Evolutionary conservation across 2,797 vertebrate genomes (phyloP).

Genomic region (Oreortyx pictus): DNA sequence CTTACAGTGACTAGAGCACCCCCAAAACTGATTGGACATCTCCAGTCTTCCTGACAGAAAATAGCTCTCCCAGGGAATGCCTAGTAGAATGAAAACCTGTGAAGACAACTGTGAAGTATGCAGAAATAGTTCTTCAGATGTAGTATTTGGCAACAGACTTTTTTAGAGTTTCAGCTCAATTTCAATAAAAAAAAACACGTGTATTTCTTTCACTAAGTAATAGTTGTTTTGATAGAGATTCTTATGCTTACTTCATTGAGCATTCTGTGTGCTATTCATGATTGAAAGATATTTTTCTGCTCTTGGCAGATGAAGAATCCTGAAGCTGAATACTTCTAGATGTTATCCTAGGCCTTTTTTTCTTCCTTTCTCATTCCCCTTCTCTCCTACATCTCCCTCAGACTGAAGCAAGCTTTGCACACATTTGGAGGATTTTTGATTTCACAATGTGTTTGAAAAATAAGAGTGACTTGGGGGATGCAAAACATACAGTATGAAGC

Average conservation of each 20-base stretch:
- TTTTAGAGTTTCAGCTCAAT: background rate
- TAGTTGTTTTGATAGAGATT: conserved; percentile 10
- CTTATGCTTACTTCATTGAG: conserved; percentile 32
- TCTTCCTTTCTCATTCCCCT: background rate
- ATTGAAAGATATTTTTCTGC: conserved; percentile 18
- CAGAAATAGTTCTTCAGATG: conserved; percentile 2
- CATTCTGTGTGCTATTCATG: conserved; percentile 16
- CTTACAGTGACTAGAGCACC: background rate
- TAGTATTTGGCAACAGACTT: background rate
- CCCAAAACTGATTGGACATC: background rate
- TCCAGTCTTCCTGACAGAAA: background rate
- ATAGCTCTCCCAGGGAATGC: background rate
- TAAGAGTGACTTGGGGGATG: background rate
- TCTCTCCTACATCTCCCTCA: background rate
- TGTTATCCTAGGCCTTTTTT: conserved; percentile 33
- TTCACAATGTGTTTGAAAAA: conserved; percentile 22
- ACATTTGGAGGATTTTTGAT: conserved; percentile 3
- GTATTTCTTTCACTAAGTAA: conserved; percentile 26
- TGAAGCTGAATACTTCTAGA: conserved; percentile 19
- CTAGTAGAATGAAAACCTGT: background rate
- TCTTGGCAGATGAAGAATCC: conserved; percentile 40
- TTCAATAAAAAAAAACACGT: background rate
- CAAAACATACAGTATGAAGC: background rate
- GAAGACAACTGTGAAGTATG: background rate
- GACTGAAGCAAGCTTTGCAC: background rate